Conservation (phyloP, 1,140 invertebrate species). For the Galleria mellonella region DNA sequence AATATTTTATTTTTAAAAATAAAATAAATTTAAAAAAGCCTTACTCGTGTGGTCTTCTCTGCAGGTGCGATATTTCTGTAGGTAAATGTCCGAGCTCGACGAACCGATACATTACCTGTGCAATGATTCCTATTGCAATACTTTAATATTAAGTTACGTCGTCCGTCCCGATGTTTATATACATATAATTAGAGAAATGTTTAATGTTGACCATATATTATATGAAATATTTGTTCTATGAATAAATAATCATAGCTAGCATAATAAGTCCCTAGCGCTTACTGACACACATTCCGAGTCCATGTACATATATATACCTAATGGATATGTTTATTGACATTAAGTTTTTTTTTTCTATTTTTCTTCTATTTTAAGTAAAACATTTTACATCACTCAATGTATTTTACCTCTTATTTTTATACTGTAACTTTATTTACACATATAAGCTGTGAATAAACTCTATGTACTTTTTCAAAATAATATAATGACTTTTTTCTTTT, state of each 20-base stretch:
- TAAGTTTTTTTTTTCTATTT: too few species aligned
- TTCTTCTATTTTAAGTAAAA: background rate
- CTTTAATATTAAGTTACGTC: background rate
- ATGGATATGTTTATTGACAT: too few species aligned
- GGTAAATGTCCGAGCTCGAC: too few species aligned
- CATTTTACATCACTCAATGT: background rate
- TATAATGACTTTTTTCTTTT: too few species aligned
- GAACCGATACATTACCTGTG: background rate
- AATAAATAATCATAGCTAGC: background rate
- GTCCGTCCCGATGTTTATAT: slow-evolving; percentile 4
- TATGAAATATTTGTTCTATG: slow-evolving; percentile 3
- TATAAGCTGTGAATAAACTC: background rate
- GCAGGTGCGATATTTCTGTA: too few species aligned
- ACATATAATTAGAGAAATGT: background rate
- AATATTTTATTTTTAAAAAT: background rate
- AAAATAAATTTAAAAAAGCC: background rate
- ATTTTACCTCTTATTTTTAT: background rate
- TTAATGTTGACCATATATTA: background rate
- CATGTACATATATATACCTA: too few species aligned
- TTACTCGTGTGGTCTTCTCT: too few species aligned
- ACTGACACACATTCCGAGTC: too few species aligned
- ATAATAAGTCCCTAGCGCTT: too few species aligned
- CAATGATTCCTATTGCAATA: background rate
- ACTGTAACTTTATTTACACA: background rate
- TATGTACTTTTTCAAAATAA: too few species aligned